Evolutionary conservation across 2,797 vertebrate species (phyloP).

Genomic region (Clarias pachynema): DNA sequence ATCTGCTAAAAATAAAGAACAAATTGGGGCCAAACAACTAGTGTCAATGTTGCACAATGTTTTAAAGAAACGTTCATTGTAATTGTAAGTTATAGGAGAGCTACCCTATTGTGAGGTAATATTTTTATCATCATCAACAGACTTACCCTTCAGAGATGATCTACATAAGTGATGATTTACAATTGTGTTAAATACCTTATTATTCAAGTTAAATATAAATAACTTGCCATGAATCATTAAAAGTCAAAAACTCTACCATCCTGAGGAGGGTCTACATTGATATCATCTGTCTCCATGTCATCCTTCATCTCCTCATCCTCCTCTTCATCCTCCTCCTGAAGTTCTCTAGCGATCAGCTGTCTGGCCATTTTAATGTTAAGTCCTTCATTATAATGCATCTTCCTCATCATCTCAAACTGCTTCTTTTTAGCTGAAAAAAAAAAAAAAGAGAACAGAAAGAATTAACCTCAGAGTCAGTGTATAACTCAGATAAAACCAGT

Average conservation of each 20-base stretch:
- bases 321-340: slow-evolving; percentile 76
- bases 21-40: neutral
- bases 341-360: slow-evolving; percentile 92
- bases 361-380: slow-evolving; percentile 95
- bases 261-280: slow-evolving; percentile 80
- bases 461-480: neutral
- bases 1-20: slow-evolving; percentile 61
- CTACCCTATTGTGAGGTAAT: neutral
- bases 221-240: neutral
- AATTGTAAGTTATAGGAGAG: neutral
- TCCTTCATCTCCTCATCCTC: slow-evolving; percentile 85
- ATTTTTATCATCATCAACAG: neutral
- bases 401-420: slow-evolving; percentile 97
- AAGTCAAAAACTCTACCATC: slow-evolving; percentile 64
- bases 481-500: neutral
- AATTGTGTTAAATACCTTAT: neutral
- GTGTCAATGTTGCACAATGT: neutral
- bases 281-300: slow-evolving; percentile 81
- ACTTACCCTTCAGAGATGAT: neutral
- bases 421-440: slow-evolving; percentile 85
- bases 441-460: neutral
- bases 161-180: neutral
- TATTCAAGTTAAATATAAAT: neutral
- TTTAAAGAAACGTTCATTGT: neutral
- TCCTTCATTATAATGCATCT: slow-evolving; percentile 97